phyloP scores from a whole-genome alignment of 2,113 vertebrate genomes.

The Tautogolabrus adspersus region DNA sequence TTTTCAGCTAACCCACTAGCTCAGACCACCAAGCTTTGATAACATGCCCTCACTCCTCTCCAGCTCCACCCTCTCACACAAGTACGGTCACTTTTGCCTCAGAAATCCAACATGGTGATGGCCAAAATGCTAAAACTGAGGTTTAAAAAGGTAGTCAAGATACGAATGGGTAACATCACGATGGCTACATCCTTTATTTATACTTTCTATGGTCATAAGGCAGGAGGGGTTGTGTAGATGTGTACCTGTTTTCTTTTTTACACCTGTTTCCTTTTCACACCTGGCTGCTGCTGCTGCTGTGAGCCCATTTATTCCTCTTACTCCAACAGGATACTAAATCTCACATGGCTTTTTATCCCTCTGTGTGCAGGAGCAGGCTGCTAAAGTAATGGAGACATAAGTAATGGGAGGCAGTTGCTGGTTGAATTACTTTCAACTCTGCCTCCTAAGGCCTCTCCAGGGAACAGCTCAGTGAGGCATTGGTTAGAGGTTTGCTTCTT shows the following conservation, averaged over 20 bases:
- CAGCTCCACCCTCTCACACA: too few species aligned
- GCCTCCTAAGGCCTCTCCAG: not conserved
- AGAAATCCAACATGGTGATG: not conserved
- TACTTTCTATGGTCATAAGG: not conserved
- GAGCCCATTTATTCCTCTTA: conserved; percentile 14
- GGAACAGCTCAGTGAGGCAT: not conserved
- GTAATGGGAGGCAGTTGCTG: not conserved
- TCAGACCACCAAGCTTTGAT: too few species aligned
- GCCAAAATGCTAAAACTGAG: not conserved
- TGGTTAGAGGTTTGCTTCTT: not conserved
- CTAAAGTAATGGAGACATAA: conserved; percentile 1
- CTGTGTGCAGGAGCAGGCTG: not conserved
- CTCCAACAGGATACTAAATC: not conserved
- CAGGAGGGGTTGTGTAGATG: not conserved
- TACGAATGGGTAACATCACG: not conserved
- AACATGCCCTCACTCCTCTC: too few species aligned
- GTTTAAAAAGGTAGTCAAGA: not conserved
- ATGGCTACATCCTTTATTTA: not conserved
- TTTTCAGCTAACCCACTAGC: too few species aligned
- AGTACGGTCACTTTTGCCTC: too few species aligned
- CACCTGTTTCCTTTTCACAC: conserved; percentile 5
- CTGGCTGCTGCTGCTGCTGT: conserved; percentile 4
- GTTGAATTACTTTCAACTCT: conserved; percentile 5
- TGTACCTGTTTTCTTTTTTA: not conserved
- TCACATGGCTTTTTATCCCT: not conserved